Evolutionary conservation across 1,140 invertebrate species (phyloP).

Genomic region (Drosophila sp.): DNA sequence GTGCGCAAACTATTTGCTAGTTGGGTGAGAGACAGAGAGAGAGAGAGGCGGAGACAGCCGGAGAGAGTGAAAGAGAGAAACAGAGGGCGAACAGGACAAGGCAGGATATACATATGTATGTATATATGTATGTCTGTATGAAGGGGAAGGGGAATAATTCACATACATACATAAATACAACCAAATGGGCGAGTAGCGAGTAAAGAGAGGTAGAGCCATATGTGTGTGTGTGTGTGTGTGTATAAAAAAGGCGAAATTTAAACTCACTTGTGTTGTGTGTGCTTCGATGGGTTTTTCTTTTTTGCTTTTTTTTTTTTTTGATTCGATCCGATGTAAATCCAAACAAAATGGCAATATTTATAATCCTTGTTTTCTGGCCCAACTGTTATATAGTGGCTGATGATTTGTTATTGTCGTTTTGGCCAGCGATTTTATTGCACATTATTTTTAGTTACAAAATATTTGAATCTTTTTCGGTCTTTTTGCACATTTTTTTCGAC

Average conservation of each 20-base stretch:
- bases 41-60: conserved; percentile 16
- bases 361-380: conserved; percentile 3
- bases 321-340: conserved; percentile 44
- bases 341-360: conserved; percentile 44
- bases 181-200: conserved; percentile 64
- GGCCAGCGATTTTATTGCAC: conserved; percentile 65
- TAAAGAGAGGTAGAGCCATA: conserved; percentile 38
- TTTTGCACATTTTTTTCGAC: conserved; percentile 39
- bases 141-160: conserved; percentile 3
- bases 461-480: conserved; percentile 30
- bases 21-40: conserved; percentile 19
- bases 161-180: background rate
- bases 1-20: conserved; percentile 68
- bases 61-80: conserved; percentile 18
- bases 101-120: conserved; percentile 22
- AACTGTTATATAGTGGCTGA: background rate
- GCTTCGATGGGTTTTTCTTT: conserved; percentile 55
- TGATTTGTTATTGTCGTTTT: too few relatives aligned
- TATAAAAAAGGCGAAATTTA: conserved; percentile 66
- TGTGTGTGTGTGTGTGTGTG: conserved; percentile 45
- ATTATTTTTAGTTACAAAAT: conserved; percentile 34
- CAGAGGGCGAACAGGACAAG: conserved; percentile 41
- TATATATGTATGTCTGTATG: background rate
- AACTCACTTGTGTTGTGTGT: conserved; percentile 74
- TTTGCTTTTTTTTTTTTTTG: conserved; percentile 27